phyloP scores from a whole-genome alignment of 1,140 invertebrate species.

The Solenopsis fugax region DNA sequence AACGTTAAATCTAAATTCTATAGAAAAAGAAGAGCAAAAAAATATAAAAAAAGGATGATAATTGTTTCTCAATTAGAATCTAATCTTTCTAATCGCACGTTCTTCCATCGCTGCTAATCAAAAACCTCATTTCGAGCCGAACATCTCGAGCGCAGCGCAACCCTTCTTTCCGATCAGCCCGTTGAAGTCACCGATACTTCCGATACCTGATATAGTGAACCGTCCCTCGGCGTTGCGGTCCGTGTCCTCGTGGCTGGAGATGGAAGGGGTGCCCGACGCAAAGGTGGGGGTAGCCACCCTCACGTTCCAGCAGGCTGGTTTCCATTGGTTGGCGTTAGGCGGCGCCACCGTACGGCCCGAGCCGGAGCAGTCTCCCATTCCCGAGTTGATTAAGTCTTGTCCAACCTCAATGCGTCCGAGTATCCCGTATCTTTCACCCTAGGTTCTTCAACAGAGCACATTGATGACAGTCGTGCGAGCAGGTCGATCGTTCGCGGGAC shows the following conservation, averaged over 20 bases:
- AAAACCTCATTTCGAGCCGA: neutral
- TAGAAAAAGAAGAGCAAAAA: neutral
- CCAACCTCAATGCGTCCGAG: constrained; percentile 53
- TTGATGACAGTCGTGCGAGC: neutral
- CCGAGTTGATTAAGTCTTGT: constrained; percentile 79
- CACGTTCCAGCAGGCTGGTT: constrained; percentile 78
- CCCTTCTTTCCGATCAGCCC: constrained; percentile 86
- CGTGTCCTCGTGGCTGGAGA: constrained; percentile 77
- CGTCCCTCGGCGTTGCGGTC: constrained; percentile 73
- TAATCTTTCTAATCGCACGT: neutral
- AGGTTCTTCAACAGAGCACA: neutral
- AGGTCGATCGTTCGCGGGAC: too few relatives aligned
- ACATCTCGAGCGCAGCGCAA: constrained; percentile 44
- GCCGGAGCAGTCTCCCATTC: constrained; percentile 74
- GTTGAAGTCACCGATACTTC: constrained; percentile 87
- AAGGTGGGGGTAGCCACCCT: constrained; percentile 83
- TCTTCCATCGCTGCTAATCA: neutral
- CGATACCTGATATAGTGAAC: constrained; percentile 83
- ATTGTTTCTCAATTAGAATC: neutral
- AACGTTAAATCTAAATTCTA: neutral
- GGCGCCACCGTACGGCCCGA: constrained; percentile 84
- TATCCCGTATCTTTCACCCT: neutral
- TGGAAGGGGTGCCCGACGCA: constrained; percentile 69
- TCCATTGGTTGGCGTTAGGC: constrained; percentile 65
- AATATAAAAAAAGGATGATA: constrained; percentile 5